Percentiles rank a stretch among this genome's conserved stretches.
These are phyloP conservation scores for Calliphora vomitoria DNA, from an alignment of 2,888 invertebrate genomes.

Conservation along the genomic window DNA sequence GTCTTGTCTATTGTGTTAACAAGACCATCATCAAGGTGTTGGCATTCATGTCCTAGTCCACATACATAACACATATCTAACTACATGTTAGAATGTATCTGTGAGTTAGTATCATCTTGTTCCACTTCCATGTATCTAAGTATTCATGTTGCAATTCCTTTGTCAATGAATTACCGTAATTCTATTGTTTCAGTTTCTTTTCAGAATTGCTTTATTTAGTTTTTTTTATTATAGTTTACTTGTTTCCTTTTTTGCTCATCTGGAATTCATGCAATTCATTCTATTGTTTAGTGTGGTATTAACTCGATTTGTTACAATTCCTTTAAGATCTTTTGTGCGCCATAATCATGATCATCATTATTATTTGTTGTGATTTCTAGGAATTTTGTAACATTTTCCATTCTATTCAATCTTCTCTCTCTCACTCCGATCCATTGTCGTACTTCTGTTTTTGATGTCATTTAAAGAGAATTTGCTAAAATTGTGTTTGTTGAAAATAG, in stretches of 20 bases:
- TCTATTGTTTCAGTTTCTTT: constrained; percentile 59
- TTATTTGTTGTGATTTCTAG: constrained; percentile 63
- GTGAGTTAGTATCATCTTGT: neutral
- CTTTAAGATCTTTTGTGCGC: constrained; percentile 50
- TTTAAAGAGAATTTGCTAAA: constrained; percentile 68
- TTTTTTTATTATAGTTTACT: constrained; percentile 9
- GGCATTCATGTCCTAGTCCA: constrained; percentile 23
- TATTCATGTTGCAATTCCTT: constrained; percentile 67
- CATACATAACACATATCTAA: neutral
- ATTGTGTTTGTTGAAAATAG: constrained; percentile 5
- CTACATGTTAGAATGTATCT: neutral
- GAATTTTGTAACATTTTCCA: constrained; percentile 61
- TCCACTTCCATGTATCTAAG: constrained; percentile 30
- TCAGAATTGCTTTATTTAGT: constrained; percentile 1
- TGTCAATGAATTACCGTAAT: constrained; percentile 74
- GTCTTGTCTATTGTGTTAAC: constrained; percentile 15
- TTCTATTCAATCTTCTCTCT: constrained; percentile 12
- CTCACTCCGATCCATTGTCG: constrained; percentile 41
- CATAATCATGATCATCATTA: constrained; percentile 56
- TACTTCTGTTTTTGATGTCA: constrained; percentile 57
- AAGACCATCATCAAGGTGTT: constrained; percentile 48
- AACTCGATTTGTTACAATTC: constrained; percentile 73
- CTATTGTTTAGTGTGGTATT: constrained; percentile 60
- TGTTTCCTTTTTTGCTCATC: constrained; percentile 18
- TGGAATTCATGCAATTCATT: constrained; percentile 64